These are phyloP conservation scores for Periplaneta americana DNA, from an alignment of 1,140 invertebrate species.

Conservation along the genomic window DNA sequence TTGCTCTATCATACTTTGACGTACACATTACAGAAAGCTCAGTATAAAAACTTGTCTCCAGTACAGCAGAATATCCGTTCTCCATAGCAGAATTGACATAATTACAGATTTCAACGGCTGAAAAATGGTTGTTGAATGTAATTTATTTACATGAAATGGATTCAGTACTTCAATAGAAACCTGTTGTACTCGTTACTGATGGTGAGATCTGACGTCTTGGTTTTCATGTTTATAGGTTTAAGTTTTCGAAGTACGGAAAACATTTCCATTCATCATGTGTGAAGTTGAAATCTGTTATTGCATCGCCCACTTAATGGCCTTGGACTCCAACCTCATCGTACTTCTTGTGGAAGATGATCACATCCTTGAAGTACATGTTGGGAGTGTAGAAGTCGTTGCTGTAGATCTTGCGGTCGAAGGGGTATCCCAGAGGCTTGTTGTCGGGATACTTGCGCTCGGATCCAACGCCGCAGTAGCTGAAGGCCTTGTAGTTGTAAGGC, in stretches of 20 bases:
- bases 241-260: not conserved
- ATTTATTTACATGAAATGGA: too few relatives aligned
- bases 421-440: slow-evolving; percentile 28
- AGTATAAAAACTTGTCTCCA: too few relatives aligned
- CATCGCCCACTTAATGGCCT: not conserved
- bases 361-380: slow-evolving; percentile 47
- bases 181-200: too few relatives aligned
- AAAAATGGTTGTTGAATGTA: too few relatives aligned
- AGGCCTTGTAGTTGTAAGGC: slow-evolving; percentile 18
- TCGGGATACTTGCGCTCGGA: slow-evolving; percentile 27
- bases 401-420: slow-evolving; percentile 25
- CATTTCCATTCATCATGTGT: not conserved
- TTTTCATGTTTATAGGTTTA: too few relatives aligned
- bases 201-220: too few relatives aligned
- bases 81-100: too few relatives aligned
- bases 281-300: not conserved
- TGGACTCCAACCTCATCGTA: not conserved
- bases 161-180: too few relatives aligned
- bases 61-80: too few relatives aligned
- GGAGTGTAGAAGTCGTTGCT: slow-evolving; percentile 22
- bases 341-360: slow-evolving; percentile 37
- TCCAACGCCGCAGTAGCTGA: slow-evolving; percentile 25
- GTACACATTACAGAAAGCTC: too few relatives aligned
- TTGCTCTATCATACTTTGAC: too few relatives aligned
- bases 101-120: too few relatives aligned